Conservation (phyloP, 2,113 vertebrate genomes). For the Trematomus loennbergii region DNA sequence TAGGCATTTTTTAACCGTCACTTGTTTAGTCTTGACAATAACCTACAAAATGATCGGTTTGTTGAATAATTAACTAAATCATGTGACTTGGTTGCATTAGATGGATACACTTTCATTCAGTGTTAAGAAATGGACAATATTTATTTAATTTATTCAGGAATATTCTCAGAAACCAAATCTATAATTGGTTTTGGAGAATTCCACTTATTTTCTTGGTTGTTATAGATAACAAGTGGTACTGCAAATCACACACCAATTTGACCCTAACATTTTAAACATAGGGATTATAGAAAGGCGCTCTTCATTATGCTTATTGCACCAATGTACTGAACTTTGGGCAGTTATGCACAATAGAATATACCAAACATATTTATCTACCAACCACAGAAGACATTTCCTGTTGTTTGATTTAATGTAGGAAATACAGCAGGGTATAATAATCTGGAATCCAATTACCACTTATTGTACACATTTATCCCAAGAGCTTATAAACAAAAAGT, state of each 20-base stretch:
- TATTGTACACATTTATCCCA: not conserved
- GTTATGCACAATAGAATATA: not conserved
- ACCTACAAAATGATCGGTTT: no score
- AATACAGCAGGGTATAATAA: not conserved
- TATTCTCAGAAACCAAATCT: not conserved
- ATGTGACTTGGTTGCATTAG: not conserved
- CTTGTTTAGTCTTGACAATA: no score
- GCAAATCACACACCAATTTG: not conserved
- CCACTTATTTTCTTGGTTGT: not conserved
- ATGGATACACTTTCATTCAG: not conserved
- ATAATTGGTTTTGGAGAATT: not conserved
- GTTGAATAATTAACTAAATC: not conserved
- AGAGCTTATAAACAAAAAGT: not conserved
- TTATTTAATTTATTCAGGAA: not conserved
- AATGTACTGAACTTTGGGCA: not conserved
- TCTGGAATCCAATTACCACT: not conserved
- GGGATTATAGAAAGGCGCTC: no score
- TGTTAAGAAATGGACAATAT: not conserved
- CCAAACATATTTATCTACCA: not conserved
- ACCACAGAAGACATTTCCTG: not conserved
- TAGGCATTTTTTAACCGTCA: no score
- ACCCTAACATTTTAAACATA: no score
- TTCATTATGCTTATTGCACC: not conserved
- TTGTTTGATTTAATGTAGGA: not conserved
- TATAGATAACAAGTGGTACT: not conserved